Conservation (phyloP, 2,797 vertebrate species). For the Arnoldichthys spilopterus region DNA sequence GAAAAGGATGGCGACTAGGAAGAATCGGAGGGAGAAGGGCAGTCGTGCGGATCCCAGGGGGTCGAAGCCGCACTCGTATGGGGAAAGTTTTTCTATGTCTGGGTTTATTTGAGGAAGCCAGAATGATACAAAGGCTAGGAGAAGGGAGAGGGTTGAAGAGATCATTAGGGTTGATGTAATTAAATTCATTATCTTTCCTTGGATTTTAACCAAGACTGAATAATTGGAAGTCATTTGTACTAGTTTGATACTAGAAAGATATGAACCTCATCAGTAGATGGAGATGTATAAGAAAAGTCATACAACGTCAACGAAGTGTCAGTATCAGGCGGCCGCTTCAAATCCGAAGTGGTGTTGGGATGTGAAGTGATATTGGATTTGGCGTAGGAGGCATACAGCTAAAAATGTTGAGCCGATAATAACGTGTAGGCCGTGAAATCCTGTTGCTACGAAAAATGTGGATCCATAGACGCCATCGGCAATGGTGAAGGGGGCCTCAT, state of each 20-base stretch:
- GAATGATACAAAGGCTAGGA: rapidly evolving
- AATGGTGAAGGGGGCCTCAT: conserved; percentile 55
- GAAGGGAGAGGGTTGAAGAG: rapidly evolving
- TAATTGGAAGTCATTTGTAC: conserved; percentile 71
- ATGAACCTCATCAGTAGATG: conserved; percentile 74
- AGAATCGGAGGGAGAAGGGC: conserved; percentile 57
- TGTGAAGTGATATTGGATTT: conserved; percentile 56
- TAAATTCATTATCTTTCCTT: conserved; percentile 65
- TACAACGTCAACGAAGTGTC: conserved; percentile 50
- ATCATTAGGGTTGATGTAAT: rapidly evolving
- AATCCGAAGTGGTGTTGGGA: conserved; percentile 57
- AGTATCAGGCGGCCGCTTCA: conserved; percentile 46
- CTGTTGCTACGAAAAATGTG: conserved; percentile 64
- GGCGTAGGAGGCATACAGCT: rapidly evolving
- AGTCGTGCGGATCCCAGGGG: neutral
- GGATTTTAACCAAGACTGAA: conserved; percentile 61
- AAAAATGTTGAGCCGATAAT: conserved; percentile 60
- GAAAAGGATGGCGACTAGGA: conserved; percentile 53
- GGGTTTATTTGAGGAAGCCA: neutral
- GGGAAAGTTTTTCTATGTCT: conserved; percentile 56
- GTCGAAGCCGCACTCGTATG: conserved; percentile 61
- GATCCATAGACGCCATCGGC: conserved; percentile 54
- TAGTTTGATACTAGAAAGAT: conserved; percentile 62
- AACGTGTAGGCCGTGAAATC: conserved; percentile 64
- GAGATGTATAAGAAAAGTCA: conserved; percentile 67